phyloP scores from a whole-genome alignment of 2,797 vertebrate genomes.

The Merluccius polli region DNA sequence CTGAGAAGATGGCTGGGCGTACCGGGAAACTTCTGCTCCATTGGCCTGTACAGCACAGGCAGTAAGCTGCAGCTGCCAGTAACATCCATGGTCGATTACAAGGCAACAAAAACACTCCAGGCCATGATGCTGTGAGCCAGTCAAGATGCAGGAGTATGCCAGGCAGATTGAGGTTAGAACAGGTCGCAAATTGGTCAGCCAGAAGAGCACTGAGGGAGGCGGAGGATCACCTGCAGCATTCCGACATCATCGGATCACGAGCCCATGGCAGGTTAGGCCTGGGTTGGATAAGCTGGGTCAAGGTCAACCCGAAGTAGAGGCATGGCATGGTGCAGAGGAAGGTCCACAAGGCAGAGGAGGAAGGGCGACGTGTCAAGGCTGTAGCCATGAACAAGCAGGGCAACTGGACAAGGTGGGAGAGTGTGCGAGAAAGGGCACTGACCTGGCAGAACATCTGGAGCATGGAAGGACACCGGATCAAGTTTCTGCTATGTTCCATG shows the following conservation, averaged over 20 bases:
- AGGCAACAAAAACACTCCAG: background rate
- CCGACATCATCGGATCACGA: constrained; percentile 6
- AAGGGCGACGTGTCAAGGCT: constrained; percentile 2
- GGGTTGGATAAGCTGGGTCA: too few relatives aligned
- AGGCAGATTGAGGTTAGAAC: constrained; percentile 1
- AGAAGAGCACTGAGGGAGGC: constrained; percentile 3
- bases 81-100: background rate
- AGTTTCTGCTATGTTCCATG: constrained; percentile 9
- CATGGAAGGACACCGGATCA: constrained; percentile 6
- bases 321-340: constrained; percentile 16
- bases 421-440: constrained; percentile 5
- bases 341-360: constrained; percentile 1
- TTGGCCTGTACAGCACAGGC: background rate
- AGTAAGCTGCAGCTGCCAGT: background rate
- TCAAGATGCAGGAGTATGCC: background rate
- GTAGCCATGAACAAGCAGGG: constrained; percentile 7
- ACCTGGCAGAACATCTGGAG: constrained; percentile 6
- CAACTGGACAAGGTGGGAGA: constrained; percentile 12
- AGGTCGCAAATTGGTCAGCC: background rate
- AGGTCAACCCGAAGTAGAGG: too few relatives aligned
- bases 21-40: too few relatives aligned
- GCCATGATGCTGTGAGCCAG: background rate
- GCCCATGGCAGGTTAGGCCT: background rate
- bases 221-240: background rate
- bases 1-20: too few relatives aligned